Evolutionary conservation across 2,888 invertebrate species (phyloP).

Genomic region (Watsonalla binaria): DNA sequence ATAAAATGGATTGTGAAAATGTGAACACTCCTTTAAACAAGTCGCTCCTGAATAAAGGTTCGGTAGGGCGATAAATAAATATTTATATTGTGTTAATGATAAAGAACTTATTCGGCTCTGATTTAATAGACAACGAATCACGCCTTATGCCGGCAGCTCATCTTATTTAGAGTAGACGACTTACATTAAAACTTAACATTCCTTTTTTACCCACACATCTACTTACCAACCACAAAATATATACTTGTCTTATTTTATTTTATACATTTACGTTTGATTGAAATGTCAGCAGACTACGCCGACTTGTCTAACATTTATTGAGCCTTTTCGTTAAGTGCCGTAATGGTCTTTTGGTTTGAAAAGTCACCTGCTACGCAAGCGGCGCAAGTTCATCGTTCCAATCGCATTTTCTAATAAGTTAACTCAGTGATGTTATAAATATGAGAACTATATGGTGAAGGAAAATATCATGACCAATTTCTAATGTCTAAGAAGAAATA

Average conservation of each 20-base stretch:
- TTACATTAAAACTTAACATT: neutral
- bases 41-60: conserved; percentile 63
- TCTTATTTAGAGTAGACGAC: conserved; percentile 1
- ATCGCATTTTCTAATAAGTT: too few relatives aligned
- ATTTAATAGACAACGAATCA: conserved; percentile 59
- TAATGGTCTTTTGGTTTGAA: too few relatives aligned
- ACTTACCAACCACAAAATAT: too few relatives aligned
- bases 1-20: conserved; percentile 5
- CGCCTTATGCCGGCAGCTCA: conserved; percentile 27
- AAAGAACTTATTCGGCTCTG: conserved; percentile 53
- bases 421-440: too few relatives aligned
- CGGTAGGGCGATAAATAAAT: conserved; percentile 54
- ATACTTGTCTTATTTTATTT: neutral
- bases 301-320: too few relatives aligned
- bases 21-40: conserved; percentile 30
- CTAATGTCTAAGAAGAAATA: too few relatives aligned
- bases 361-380: too few relatives aligned
- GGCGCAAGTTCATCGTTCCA: too few relatives aligned
- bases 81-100: conserved; percentile 71
- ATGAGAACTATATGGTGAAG: too few relatives aligned
- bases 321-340: too few relatives aligned
- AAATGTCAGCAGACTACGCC: neutral
- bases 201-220: too few relatives aligned
- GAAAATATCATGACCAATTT: too few relatives aligned
- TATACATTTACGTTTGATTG: neutral